Conservation (phyloP, 1,140 invertebrate species). For the Ruditapes philippinarum region DNA sequence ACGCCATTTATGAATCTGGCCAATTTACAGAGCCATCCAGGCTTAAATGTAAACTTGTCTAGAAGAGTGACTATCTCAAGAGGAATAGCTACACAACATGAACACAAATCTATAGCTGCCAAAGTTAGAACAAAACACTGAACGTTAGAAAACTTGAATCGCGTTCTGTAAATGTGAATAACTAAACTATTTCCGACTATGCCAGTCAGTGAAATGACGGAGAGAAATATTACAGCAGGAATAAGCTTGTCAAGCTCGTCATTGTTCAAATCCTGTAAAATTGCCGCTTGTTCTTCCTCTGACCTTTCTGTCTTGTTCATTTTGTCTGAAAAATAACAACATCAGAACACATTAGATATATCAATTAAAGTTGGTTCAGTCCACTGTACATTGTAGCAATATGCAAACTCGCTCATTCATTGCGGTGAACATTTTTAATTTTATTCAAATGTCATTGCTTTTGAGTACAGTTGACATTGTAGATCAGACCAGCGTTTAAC, state of each 20-base stretch:
- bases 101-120: slow-evolving; percentile 30
- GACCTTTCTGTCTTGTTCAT: too few relatives aligned
- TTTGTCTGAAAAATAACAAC: too few relatives aligned
- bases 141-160: slow-evolving; percentile 31
- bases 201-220: slow-evolving; percentile 9
- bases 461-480: too few relatives aligned
- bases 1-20: slow-evolving; percentile 34
- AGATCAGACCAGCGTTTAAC: too few relatives aligned
- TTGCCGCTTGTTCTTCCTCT: too few relatives aligned
- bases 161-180: slow-evolving; percentile 57
- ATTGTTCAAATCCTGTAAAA: slow-evolving; percentile 41
- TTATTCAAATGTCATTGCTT: too few relatives aligned
- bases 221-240: slow-evolving; percentile 28
- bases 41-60: slow-evolving; percentile 31
- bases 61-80: slow-evolving; percentile 14
- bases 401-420: too few relatives aligned
- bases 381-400: too few relatives aligned
- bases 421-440: too few relatives aligned
- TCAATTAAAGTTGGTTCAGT: too few relatives aligned
- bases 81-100: slow-evolving; percentile 51
- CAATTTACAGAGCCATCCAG: slow-evolving; percentile 46
- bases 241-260: slow-evolving; percentile 24
- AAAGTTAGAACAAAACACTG: slow-evolving; percentile 48
- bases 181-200: slow-evolving; percentile 59
- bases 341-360: too few relatives aligned